A percentile compares a stretch with the other conserved stretches of the same genome.
Evolutionary conservation across 2,888 invertebrate species (phyloP).

Genomic region (Vannuccia rotundouncinata): DNA sequence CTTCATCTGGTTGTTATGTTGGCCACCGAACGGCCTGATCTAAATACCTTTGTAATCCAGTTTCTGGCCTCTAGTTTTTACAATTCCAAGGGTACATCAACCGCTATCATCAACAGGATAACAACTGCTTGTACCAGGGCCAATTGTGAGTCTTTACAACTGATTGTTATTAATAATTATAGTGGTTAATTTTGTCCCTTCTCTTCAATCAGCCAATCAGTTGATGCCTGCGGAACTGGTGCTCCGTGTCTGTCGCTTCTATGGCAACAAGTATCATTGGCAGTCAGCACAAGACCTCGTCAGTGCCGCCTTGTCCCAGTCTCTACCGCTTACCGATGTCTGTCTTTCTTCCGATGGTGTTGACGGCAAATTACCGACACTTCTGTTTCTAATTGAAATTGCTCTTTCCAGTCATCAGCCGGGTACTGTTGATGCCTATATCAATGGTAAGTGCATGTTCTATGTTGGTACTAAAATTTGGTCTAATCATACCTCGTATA

Average conservation of each 20-base stretch:
- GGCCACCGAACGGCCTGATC: neutral
- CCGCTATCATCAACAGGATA: neutral
- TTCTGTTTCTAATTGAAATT: neutral
- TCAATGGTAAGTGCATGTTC: neutral
- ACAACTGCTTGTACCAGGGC: neutral
- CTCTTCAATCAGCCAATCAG: no score
- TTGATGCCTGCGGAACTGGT: neutral
- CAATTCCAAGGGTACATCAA: neutral
- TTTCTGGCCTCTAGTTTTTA: neutral
- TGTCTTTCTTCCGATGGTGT: neutral
- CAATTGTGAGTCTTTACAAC: neutral
- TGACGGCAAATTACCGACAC: neutral
- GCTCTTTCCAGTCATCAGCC: neutral
- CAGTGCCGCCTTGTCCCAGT: neutral
- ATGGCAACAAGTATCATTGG: neutral
- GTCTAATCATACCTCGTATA: no score
- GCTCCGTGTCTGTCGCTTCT: neutral
- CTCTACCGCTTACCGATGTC: neutral
- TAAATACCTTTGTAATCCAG: neutral
- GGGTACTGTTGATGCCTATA: neutral
- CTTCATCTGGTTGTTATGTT: neutral
- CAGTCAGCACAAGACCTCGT: neutral
- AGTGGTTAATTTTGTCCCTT: no score
- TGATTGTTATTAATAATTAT: no score
- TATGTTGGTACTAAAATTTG: no score